Percentiles rank a stretch among this genome's conserved stretches.
phyloP scores from a whole-genome alignment of 2,113 vertebrate species.

The Zosterops lateralis region DNA sequence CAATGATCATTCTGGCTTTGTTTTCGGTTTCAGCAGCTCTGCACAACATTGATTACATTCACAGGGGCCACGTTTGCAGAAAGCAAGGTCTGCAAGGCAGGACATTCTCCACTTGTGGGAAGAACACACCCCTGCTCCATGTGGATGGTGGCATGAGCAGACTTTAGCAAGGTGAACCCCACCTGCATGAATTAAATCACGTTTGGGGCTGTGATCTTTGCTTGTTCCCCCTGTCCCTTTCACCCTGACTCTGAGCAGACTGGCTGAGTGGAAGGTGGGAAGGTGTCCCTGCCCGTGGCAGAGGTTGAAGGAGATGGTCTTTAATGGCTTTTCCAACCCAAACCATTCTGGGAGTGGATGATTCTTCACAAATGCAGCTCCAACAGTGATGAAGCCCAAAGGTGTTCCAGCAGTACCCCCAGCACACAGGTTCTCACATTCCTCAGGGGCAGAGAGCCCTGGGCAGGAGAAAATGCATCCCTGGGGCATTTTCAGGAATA shows the following conservation, averaged over 20 bases:
- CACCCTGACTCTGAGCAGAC: neutral
- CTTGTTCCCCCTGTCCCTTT: neutral
- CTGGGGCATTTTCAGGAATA: neutral
- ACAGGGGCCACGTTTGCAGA: constrained; percentile 25
- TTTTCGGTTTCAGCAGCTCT: constrained; percentile 49
- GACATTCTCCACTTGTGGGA: neutral
- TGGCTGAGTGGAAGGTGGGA: neutral
- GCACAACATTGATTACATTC: constrained; percentile 30
- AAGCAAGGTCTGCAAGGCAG: neutral
- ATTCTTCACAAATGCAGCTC: neutral
- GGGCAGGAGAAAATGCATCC: neutral
- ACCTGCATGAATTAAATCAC: neutral
- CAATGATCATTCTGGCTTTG: constrained; percentile 54
- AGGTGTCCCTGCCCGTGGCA: neutral
- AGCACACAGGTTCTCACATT: neutral
- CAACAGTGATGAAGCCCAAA: too few species aligned
- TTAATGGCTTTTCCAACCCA: neutral
- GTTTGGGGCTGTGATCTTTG: neutral
- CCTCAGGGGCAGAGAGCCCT: neutral
- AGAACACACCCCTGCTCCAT: neutral
- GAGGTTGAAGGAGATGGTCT: neutral
- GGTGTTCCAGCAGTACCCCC: neutral
- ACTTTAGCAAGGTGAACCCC: neutral
- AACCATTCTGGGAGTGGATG: neutral
- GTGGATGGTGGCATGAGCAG: fast-evolving